A percentile compares a stretch with the other conserved stretches of the same genome.
phyloP scores from a whole-genome alignment of 2,888 invertebrate genomes.

The Phymatocera aterrima region DNA sequence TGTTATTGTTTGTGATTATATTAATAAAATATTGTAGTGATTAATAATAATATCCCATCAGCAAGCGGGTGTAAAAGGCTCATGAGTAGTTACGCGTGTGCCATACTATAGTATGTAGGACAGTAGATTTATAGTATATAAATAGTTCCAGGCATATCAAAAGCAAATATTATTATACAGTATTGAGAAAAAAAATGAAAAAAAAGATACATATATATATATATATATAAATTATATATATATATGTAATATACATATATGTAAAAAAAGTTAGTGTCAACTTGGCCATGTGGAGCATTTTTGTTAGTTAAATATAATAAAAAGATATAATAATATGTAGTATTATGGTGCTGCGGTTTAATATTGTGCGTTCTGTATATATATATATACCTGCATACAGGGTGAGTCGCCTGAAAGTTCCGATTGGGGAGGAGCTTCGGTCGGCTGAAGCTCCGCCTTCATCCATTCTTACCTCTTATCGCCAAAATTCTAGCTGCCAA shows the following conservation, averaged over 20 bases:
- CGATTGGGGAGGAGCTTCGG: too few relatives aligned
- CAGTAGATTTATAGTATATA: constrained; percentile 62
- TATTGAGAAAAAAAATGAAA: constrained; percentile 55
- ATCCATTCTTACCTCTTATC: too few relatives aligned
- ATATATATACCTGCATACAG: too few relatives aligned
- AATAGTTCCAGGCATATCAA: constrained; percentile 69
- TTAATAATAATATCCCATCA: constrained; percentile 68
- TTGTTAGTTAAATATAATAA: constrained; percentile 70
- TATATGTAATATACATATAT: constrained; percentile 52
- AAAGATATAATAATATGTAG: too few relatives aligned
- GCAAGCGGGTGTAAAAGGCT: constrained; percentile 72
- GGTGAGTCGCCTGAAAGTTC: too few relatives aligned
- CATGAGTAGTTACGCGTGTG: constrained; percentile 69
- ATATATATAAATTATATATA: constrained; percentile 50
- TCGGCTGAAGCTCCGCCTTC: too few relatives aligned
- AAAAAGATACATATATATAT: constrained; percentile 52
- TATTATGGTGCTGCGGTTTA: constrained; percentile 57
- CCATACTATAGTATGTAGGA: constrained; percentile 66
- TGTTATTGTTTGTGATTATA: constrained; percentile 44
- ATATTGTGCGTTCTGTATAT: constrained; percentile 62
- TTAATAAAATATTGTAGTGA: constrained; percentile 61
- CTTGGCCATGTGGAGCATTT: constrained; percentile 74
- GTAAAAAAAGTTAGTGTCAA: constrained; percentile 73
- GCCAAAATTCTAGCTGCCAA: too few relatives aligned
- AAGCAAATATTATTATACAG: constrained; percentile 65